phyloP scores from a whole-genome alignment of 2,113 vertebrate genomes.

The Pteronura brasiliensis region DNA sequence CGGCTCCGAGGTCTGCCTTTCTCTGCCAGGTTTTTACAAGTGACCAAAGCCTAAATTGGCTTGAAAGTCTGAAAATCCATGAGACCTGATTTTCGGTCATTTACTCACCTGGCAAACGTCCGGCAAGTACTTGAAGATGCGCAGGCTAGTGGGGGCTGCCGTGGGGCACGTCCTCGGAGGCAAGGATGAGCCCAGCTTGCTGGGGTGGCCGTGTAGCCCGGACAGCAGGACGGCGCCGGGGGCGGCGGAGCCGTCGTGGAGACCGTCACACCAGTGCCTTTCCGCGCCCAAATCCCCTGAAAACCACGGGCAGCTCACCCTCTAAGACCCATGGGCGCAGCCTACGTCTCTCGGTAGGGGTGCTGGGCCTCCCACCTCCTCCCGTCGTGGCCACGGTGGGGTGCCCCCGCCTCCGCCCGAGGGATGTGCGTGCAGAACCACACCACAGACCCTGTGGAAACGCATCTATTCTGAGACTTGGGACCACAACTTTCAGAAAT shows the following conservation, averaged over 20 bases:
- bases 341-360: background rate
- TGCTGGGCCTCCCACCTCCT: background rate
- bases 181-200: too few species aligned
- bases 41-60: background rate
- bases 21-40: background rate
- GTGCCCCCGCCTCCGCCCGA: background rate
- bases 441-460: background rate
- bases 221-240: background rate
- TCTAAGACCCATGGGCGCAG: too few species aligned
- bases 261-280: too few species aligned
- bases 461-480: background rate
- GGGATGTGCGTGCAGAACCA: background rate
- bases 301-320: background rate
- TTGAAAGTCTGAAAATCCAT: background rate
- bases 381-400: background rate
- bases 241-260: rapidly evolving
- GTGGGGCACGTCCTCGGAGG: background rate
- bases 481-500: background rate
- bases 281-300: background rate
- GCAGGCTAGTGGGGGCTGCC: background rate
- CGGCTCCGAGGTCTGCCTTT: background rate
- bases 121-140: background rate
- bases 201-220: too few species aligned
- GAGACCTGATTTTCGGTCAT: background rate
- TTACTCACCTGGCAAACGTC: background rate